A percentile compares a stretch with the other conserved stretches of the same genome.
Evolutionary conservation across 1,140 invertebrate genomes (phyloP).

Genomic region (Drosophila melanica): DNA sequence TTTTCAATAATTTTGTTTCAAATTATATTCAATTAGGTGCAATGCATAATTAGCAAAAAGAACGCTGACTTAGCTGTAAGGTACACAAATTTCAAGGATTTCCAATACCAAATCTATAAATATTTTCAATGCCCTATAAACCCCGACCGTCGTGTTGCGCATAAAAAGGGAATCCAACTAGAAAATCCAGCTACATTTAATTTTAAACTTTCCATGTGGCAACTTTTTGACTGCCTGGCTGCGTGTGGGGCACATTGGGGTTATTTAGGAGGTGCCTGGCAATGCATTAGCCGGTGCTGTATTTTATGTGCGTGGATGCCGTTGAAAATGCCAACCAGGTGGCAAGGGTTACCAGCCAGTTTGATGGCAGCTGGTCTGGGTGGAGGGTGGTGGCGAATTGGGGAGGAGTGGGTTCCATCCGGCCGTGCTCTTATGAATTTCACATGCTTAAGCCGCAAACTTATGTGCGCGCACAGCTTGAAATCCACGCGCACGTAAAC

Average conservation of each 20-base stretch:
- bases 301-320: conserved; percentile 55
- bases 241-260: conserved; percentile 40
- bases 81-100: background rate
- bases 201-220: conserved; percentile 72
- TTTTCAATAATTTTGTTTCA: conserved; percentile 77
- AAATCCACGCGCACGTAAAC: conserved; percentile 78
- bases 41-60: conserved; percentile 54
- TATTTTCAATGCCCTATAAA: background rate
- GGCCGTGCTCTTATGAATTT: conserved; percentile 70
- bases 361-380: background rate
- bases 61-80: conserved; percentile 2
- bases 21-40: conserved; percentile 74
- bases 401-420: conserved; percentile 24
- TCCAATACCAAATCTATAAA: background rate
- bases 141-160: too few relatives aligned
- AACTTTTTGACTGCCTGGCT: conserved; percentile 52
- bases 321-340: conserved; percentile 8
- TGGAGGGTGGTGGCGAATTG: too few relatives aligned
- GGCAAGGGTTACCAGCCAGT: conserved; percentile 15
- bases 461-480: conserved; percentile 79
- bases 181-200: conserved; percentile 67
- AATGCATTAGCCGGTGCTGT: conserved; percentile 70
- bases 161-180: background rate
- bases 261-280: conserved; percentile 62
- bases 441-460: conserved; percentile 80